Evolutionary conservation across 2,888 invertebrate species (phyloP), one percentile per base, ranked within the genome.

Genomic region (Drosophila aldrichi): DNA sequence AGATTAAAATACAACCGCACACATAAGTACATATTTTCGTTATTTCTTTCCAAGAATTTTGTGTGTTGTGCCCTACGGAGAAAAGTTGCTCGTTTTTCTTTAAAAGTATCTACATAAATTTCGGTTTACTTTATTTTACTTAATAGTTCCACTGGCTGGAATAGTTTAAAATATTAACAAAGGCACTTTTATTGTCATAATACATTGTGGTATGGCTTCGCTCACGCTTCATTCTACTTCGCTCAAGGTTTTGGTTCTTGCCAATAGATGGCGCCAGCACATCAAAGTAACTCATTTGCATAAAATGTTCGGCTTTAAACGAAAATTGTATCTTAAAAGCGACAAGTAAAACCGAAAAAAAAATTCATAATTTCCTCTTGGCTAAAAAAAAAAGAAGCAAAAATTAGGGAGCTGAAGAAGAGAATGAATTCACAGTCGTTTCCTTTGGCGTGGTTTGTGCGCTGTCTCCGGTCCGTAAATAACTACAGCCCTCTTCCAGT

Each of bases 281-380:
- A 20, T 60, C 59, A 58, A 36, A 58, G 36, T 62, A 44, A 29
- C 52, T 52, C n/a, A 51, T 44, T 51, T 20, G 16, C 38, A 40
- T 46, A 16, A 34, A 52, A 25, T n/a, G n/a, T 16, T 6, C 10
- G 12, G 20, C 41, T 40, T 62, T 38, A 71, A 70, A 40, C 36
- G 16, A 36, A 46, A 60, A 49, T 43, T 22, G 36, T 20, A 36
- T 29, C 32, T 49, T 46, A 57, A 68, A 52, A 10, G 48, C 51
- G 14, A 70, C 60, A 56, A 58, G 44, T 61, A 70, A 55, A 70
- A 69, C 40, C 8, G 20, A 72, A 69, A 57, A 77, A 89, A 57
- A 79, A 89, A 76, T 68, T 76, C 74, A 89, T 88, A 89, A 86
- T 85, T 90, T 86, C 90, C 86, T 74, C 38, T 66, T 65, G 55